Evolutionary conservation across 2,113 vertebrate species (phyloP), one percentile per base, ranked within the genome.

Genomic region (Symphodus melops): DNA sequence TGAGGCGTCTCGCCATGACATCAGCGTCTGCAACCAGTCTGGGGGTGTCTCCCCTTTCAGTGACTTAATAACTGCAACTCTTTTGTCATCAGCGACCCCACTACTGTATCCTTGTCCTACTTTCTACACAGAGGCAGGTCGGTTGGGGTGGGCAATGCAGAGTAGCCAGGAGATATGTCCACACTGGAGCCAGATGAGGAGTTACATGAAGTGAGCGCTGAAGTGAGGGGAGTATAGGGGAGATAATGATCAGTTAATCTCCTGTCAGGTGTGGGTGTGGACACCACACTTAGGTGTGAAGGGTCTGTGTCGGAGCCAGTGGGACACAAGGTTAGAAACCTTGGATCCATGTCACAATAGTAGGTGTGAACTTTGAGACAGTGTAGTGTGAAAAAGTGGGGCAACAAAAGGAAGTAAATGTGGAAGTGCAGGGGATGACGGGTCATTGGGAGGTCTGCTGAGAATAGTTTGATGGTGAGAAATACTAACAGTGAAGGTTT

Each of bases 271-370:
- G 57, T 61, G 14, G 58, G 46, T 49, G 51, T n/a, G 72, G 86
- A 82, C 67, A 55, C 16, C 44, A 84, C 67, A 88, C 71, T 21
- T 60, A 82, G 75, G 90, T 93, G 93, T 90, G 88, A 94, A 93
- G 70, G 72, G 72, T 71, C 67, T 55, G 39, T 28, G 9, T 63
- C 73, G 72, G 81, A 65, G 67, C 54, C 69, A 61, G 41, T 13
- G 68, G 79, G 66, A 55, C 67, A n/a, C 68, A 33, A 83, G 84
- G 90, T 86, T 60, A 86, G 53, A 82, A 74, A 89, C 61, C 63
- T 42, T 51, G 23, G 57, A 46, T 25, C 70, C 11, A 33, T 49
- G 78, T 86, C 49, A 92, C 86, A 91, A 92, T 76, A 85, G 71
- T n/a, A 89, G 77, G 82, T 87, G 82, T 25, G 59, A 91, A 81